Base-by-base conservation (phyloP, 2,113 vertebrate species). In the Guaruba guarouba region DNA sequence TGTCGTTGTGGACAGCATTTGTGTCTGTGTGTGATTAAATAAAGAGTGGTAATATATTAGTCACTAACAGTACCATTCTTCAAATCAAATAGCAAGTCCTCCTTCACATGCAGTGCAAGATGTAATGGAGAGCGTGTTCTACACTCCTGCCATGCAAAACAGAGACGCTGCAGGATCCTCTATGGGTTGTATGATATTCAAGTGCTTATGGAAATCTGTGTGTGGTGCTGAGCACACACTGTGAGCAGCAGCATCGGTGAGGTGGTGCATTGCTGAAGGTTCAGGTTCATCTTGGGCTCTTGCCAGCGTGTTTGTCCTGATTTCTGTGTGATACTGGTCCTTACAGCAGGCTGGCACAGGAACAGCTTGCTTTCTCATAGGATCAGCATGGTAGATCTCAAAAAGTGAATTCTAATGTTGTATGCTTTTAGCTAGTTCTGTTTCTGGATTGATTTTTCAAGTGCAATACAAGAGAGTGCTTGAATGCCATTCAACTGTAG, bases 361-460 rank as follows among this genome's bases (percentile, higher is more conserved):
- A 59, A 23, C 13, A 14, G n/a, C 9, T 90, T 79, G 16, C 16
- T 48, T 18, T 92, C 54, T 18, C 24, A 6, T 11, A 25, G 27
- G 15, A 69, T 46, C 44, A 55, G 18, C 20, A 7, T 31, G 8
- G 20, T 59, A 62, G 52, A 27, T 41, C 44, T 81, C 57, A 61
- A 19, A 41, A 39, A 52, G n/a, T 11, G 1, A 17, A 74, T 93
- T 69, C 76, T 63, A 49, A 28, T 28, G 7, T 27, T 44, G 29
- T 31, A 9, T 6, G 23, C 11, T 63, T 15, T 41, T n/a, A 4
- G 29, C 37, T 41, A 19, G 8, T 54, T 96, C 55, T 78, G 18
- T 27, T 86, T 86, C 86, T 78, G 46, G 49, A 12, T 59, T 74
- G 77, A 78, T 67, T 95, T 96, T 46, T 67, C 43, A 63, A 82